Percentiles rank a stretch among this genome's conserved stretches.
These are phyloP conservation scores for Athalia rosae DNA, from an alignment of 2,888 invertebrate genomes.

Conservation along the genomic window DNA sequence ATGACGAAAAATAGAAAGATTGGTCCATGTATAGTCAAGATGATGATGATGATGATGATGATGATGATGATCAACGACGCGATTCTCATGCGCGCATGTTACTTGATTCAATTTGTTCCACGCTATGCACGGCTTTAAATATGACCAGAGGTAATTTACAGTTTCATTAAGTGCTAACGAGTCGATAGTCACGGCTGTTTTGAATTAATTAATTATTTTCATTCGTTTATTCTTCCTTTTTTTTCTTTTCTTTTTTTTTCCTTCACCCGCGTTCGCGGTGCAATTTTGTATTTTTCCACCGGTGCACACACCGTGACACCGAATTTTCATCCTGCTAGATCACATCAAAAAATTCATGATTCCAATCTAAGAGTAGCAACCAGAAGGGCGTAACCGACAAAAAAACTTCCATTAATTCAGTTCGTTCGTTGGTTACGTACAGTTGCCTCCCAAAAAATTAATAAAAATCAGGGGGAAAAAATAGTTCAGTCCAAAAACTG, in stretches of 20 bases:
- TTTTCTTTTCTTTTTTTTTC: not conserved
- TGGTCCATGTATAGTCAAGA: not conserved
- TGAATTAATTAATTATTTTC: not conserved
- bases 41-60: not conserved
- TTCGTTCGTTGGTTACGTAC: not conserved
- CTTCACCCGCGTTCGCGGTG: not conserved
- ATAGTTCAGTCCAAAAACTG: no score
- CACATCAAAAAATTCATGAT: not conserved
- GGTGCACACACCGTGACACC: no score
- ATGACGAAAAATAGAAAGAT: no score
- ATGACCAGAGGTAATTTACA: conserved; percentile 13
- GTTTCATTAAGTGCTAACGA: conserved; percentile 39
- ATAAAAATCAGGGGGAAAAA: no score
- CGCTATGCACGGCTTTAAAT: not conserved
- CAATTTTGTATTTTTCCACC: not conserved
- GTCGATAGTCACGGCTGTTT: conserved; percentile 22
- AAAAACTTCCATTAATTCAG: not conserved
- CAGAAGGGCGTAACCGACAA: not conserved
- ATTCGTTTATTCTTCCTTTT: not conserved
- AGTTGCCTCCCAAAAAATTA: not conserved
- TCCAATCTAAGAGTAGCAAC: not conserved
- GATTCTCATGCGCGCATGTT: not conserved
- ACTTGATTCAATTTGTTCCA: conserved; percentile 26
- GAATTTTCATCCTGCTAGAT: no score
- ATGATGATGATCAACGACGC: not conserved